phyloP scores from a whole-genome alignment of 2,888 invertebrate species.

The Eupithecia exiguata region DNA sequence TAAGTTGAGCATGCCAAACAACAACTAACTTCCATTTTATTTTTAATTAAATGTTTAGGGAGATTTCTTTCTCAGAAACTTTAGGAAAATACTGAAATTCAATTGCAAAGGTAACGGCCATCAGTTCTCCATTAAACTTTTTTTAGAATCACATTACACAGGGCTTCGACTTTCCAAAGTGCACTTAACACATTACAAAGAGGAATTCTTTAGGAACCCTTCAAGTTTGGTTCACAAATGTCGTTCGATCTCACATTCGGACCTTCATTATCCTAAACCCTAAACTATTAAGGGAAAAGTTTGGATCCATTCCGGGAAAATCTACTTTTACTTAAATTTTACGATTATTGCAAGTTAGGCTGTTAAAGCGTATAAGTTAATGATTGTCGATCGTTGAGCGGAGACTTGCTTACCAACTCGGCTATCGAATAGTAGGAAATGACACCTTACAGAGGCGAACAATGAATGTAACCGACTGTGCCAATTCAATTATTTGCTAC shows the following conservation, averaged over 20 bases:
- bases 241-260: conserved; percentile 47
- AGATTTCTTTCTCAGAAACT: too few relatives aligned
- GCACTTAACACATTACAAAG: conserved; percentile 43
- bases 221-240: conserved; percentile 52
- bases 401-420: neutral
- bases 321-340: conserved; percentile 49
- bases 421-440: neutral
- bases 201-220: conserved; percentile 42
- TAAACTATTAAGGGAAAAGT: conserved; percentile 52
- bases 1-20: too few relatives aligned
- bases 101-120: neutral
- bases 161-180: conserved; percentile 23
- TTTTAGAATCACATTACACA: neutral
- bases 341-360: conserved; percentile 49
- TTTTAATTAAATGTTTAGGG: too few relatives aligned
- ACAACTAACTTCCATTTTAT: too few relatives aligned
- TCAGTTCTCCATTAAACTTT: conserved; percentile 11
- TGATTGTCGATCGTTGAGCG: conserved; percentile 13
- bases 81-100: too few relatives aligned
- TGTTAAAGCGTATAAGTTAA: conserved; percentile 40
- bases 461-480: too few relatives aligned
- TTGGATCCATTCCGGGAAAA: conserved; percentile 44
- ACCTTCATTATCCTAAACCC: conserved; percentile 52
- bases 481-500: too few relatives aligned
- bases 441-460: neutral